Base-by-base conservation (phyloP, 1,140 invertebrate species). In the Anagrus nilaparvatae region DNA sequence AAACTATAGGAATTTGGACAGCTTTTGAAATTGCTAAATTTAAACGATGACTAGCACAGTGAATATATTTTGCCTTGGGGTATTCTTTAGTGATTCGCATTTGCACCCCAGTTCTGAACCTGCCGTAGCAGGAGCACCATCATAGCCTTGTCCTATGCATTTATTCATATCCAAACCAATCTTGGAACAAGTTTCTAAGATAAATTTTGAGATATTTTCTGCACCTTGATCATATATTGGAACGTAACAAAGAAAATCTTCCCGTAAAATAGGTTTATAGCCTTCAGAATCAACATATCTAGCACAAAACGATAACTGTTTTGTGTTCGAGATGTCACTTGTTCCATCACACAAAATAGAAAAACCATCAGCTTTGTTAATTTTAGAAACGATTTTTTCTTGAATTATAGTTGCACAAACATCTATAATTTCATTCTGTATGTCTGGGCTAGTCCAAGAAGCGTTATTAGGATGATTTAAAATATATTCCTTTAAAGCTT, bases 91-190 rank as follows among this genome's bases (percentile, higher is more conserved):
- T 43, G 28, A 50, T 50, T 32, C 21, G 43, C 19, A 44, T 43
- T 38, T 52, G 43, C 19, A 41, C 54, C 42, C 46, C 53, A 40
- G 48, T 48, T 25, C 54, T 53, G 31, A 25, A 34, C 51, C 56
- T 46, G 48, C 52, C 55, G 59, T 56, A 18, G 43, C 49, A 38
- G 50, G 44, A 23, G 59, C 54, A 7, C 54, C 53, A 48, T 58
- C 50, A 28, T 57, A 59, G 10, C 51, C 54, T 54, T 59, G 54
- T 32, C 48, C 51, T 34, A 48, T 39, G 35, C 52, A 34, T 36
- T 54, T 49, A 18, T 36, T 37, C 36, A 50, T 47, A 32, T 58
- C 49, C 37, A 58, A 42, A 28, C 53, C 49, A 29, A 46, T 16
- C 20, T 38, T 38, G 33, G 40, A 38, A 17, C 54, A 46, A n/a